Conservation (phyloP, 1,140 invertebrate genomes). For the Eumeta japonica region DNA sequence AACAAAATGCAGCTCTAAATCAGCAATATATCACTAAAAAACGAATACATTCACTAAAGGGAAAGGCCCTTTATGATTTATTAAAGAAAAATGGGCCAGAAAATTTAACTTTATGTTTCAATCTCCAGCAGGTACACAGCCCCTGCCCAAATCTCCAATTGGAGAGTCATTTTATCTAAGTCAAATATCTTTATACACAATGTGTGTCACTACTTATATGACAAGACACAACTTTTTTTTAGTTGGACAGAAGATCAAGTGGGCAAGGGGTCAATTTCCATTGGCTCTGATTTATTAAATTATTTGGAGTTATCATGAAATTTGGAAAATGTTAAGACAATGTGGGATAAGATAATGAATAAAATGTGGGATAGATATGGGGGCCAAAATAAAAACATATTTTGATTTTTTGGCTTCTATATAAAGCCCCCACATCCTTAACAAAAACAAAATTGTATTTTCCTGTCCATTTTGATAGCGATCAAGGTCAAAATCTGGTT, state of each 20-base stretch:
- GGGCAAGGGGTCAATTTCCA: neutral
- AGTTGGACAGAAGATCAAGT: conserved; percentile 5
- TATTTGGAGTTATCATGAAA: neutral
- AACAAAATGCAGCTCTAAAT: no score
- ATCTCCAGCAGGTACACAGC: conserved; percentile 21
- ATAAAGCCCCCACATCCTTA: neutral
- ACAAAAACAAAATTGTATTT: neutral
- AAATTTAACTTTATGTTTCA: conserved; percentile 17
- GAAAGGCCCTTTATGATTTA: no score
- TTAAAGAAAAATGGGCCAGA: no score
- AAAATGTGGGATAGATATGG: conserved; percentile 2
- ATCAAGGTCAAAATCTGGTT: no score
- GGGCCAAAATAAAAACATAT: conserved; percentile 5
- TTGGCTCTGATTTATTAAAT: neutral
- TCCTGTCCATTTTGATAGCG: no score
- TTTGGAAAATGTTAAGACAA: neutral
- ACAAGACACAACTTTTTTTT: neutral
- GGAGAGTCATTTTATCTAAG: conserved; percentile 7
- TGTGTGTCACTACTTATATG: no score
- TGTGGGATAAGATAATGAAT: no score
- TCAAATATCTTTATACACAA: no score
- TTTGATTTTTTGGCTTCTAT: neutral
- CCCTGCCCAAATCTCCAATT: conserved; percentile 14
- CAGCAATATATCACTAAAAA: no score
- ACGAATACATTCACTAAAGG: no score